Evolutionary conservation across 2,113 vertebrate genomes (phyloP).

Genomic region (Tragulus kanchil): DNA sequence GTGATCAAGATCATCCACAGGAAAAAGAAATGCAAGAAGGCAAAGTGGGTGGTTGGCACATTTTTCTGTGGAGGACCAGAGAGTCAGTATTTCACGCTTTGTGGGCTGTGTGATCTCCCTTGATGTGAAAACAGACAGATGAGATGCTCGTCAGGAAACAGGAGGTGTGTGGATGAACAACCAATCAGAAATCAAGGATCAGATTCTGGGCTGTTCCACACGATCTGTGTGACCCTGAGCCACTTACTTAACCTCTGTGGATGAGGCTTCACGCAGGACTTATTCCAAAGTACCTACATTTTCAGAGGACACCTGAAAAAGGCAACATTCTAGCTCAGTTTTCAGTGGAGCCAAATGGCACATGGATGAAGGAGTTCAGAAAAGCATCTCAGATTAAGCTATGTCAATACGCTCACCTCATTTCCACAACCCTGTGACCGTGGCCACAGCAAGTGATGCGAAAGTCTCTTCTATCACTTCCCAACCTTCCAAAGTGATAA

Average conservation of each 20-base stretch:
- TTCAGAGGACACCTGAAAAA: neutral
- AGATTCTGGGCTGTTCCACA: neutral
- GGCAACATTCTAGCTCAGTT: neutral
- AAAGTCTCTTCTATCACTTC: neutral
- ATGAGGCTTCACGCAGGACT: neutral
- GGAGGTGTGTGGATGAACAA: neutral
- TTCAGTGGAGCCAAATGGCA: neutral
- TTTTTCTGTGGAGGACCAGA: neutral
- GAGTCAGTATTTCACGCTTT: neutral
- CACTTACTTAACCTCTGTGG: neutral
- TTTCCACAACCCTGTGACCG: neutral
- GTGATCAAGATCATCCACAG: too few relatives aligned
- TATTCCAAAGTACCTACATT: neutral
- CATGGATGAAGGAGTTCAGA: neutral
- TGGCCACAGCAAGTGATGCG: neutral
- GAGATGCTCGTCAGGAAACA: neutral
- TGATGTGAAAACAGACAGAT: neutral
- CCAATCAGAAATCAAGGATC: neutral
- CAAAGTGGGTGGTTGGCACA: neutral
- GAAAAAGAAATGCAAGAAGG: too few relatives aligned
- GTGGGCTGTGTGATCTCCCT: neutral
- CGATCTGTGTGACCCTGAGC: neutral
- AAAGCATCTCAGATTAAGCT: neutral
- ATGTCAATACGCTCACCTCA: neutral
- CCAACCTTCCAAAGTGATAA: neutral